A percentile compares a stretch with the other conserved stretches of the same genome.
These are phyloP conservation scores for Vollenhovia emeryi DNA, from an alignment of 1,140 invertebrate genomes.

Conservation along the genomic window DNA sequence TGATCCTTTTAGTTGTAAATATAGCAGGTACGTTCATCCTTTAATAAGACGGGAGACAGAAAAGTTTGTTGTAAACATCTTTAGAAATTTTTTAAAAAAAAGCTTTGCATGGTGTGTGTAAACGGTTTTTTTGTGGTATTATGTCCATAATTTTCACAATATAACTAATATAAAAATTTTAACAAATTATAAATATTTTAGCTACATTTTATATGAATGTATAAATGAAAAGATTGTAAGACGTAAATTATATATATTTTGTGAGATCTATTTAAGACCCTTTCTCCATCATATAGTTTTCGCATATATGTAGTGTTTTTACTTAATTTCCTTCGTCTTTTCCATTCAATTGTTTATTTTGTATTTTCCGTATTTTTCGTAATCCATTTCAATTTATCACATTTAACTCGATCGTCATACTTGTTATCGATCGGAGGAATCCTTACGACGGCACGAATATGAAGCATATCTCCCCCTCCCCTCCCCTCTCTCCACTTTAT, in stretches of 20 bases:
- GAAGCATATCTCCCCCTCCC: background rate
- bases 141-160: background rate
- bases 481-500: background rate
- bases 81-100: background rate
- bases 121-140: background rate
- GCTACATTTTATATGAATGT: background rate
- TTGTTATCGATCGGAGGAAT: conserved; percentile 2
- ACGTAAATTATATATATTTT: background rate
- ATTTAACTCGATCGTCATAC: background rate
- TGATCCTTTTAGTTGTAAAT: background rate
- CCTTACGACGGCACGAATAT: background rate
- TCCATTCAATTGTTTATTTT: background rate
- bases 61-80: background rate
- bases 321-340: background rate
- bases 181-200: background rate
- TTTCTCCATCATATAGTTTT: conserved; percentile 16
- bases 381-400: background rate
- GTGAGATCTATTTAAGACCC: background rate
- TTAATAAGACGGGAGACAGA: background rate
- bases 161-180: background rate
- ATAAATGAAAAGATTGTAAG: background rate
- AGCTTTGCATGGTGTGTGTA: background rate
- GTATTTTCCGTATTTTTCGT: conserved; percentile 20
- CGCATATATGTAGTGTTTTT: background rate
- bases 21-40: background rate